Base-by-base conservation (phyloP, 1,140 invertebrate species). In the Pectinophora gossypiella region DNA sequence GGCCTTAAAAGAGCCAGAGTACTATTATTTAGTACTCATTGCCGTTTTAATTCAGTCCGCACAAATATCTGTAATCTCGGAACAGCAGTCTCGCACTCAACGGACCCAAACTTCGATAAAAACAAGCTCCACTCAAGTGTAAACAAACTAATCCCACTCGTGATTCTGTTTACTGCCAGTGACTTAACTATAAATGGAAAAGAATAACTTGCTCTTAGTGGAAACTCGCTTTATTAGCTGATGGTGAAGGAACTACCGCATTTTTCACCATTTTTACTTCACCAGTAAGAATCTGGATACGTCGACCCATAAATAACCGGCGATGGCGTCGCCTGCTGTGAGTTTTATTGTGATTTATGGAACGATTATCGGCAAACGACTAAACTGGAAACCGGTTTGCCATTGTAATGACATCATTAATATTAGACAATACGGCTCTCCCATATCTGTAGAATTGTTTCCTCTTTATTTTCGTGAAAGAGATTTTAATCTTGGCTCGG, bases 291-390 rank as follows among this genome's bases (percentile, higher is more conserved):
- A 16, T 18, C 15, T 40, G 10, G 1, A 40, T 40, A 40, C 36
- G n/a, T 40, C 7, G 5, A 27, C 23, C 1, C 64, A 71, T 79
- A 82, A 79, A 82, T 82, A 70, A 72, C 52, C 48, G 61, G 54
- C 64, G 65, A 73, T 69, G 67, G 66, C 64, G 64, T 67, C 63
- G 61, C 68, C 71, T 72, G 62, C 72, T 73, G 68, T 71, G 71
- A 70, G 68, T 72, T 76, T 72, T 73, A 81, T 81, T 79, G 74
- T 79, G 69, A 79, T 79, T 77, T 73, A 84, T 78, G 64, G 59
- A 71, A 71, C 66, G 72, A 78, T 77, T 78, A 83, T 71, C 64
- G 68, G 62, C 58, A 56, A 74, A 75, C 67, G 65, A 68, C 68
- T 70, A 71, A 67, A 74, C 64, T 66, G 59, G 51, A 67, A 68